These are phyloP conservation scores for Podarcis cretensis DNA, from an alignment of 2,113 vertebrate genomes.

Conservation along the genomic window DNA sequence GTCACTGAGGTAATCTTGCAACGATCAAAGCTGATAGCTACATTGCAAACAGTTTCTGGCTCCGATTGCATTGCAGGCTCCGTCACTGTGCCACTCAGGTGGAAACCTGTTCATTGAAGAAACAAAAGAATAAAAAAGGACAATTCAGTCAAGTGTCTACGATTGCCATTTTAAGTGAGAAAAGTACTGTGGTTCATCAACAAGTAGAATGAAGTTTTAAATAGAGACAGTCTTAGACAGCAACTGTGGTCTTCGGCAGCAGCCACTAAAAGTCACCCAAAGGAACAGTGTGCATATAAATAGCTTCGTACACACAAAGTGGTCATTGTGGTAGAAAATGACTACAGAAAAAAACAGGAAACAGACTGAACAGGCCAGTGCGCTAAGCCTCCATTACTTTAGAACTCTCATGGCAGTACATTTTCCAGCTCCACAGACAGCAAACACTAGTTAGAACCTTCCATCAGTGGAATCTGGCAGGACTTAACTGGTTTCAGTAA, in stretches of 20 bases:
- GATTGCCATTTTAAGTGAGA: background rate
- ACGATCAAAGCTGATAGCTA: constrained; percentile 99
- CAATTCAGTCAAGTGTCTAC: background rate
- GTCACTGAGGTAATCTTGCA: constrained; percentile 99
- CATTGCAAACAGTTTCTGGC: constrained; percentile 95
- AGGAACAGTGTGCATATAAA: constrained; percentile 1
- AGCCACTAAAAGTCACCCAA: constrained; percentile 8
- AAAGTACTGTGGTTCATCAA: background rate
- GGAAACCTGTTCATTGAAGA: constrained; percentile 83
- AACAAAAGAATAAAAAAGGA: constrained; percentile 26
- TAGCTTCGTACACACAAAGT: background rate
- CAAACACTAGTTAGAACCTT: constrained; percentile 29
- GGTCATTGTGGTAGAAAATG: constrained; percentile 13
- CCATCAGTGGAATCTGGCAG: constrained; percentile 27
- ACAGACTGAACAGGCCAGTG: background rate
- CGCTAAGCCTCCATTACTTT: background rate
- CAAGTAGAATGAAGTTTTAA: background rate
- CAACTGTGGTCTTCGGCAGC: constrained; percentile 13
- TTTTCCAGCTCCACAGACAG: background rate
- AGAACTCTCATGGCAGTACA: background rate
- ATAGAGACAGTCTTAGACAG: background rate
- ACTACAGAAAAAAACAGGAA: constrained; percentile 30
- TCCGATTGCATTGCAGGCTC: constrained; percentile 92
- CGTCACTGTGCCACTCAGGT: constrained; percentile 97
- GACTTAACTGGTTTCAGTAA: constrained; percentile 46